A percentile compares a stretch with the other conserved stretches of the same genome.
phyloP scores from a whole-genome alignment of 1,140 invertebrate genomes.

The Bathynomus jamesi region DNA sequence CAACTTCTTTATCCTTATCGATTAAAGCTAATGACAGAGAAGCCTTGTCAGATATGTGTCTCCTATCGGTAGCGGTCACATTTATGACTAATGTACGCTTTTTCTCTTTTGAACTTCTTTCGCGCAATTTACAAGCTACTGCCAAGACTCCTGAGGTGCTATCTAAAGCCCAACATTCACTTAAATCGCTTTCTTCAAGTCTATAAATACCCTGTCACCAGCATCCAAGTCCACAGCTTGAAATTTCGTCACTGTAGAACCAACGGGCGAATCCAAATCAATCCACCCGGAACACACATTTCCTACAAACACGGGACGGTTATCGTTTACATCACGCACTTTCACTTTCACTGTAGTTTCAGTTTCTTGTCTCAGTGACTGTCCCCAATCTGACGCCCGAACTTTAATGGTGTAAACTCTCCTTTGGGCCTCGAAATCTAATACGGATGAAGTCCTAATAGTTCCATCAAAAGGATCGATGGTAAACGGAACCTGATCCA shows the following conservation, averaged over 20 bases:
- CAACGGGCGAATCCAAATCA: slow-evolving; percentile 65
- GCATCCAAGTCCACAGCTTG: slow-evolving; percentile 90
- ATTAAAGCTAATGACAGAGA: slow-evolving; percentile 50
- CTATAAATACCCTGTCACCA: slow-evolving; percentile 78
- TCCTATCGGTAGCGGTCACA: slow-evolving; percentile 83
- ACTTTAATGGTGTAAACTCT: slow-evolving; percentile 69
- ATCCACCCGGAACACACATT: slow-evolving; percentile 76
- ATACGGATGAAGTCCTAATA: slow-evolving; percentile 65
- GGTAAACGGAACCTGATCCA: slow-evolving; percentile 82
- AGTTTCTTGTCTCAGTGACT: slow-evolving; percentile 78
- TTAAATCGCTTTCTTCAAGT: slow-evolving; percentile 78
- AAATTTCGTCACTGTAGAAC: slow-evolving; percentile 74
- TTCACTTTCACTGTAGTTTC: slow-evolving; percentile 74
- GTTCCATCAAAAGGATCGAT: slow-evolving; percentile 91
- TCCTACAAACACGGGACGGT: slow-evolving; percentile 60
- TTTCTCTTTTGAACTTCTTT: slow-evolving; percentile 48
- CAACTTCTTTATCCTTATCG: slow-evolving; percentile 44
- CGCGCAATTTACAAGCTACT: slow-evolving; percentile 65
- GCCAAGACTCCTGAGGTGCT: slow-evolving; percentile 62
- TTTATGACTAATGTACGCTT: slow-evolving; percentile 57
- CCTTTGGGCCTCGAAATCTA: slow-evolving; percentile 88
- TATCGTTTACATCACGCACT: slow-evolving; percentile 84
- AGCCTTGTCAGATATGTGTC: slow-evolving; percentile 69
- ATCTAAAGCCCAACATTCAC: slow-evolving; percentile 82
- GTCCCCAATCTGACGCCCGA: slow-evolving; percentile 87